Base-by-base conservation (phyloP, 1,140 invertebrate species). In the Linepithema humile region DNA sequence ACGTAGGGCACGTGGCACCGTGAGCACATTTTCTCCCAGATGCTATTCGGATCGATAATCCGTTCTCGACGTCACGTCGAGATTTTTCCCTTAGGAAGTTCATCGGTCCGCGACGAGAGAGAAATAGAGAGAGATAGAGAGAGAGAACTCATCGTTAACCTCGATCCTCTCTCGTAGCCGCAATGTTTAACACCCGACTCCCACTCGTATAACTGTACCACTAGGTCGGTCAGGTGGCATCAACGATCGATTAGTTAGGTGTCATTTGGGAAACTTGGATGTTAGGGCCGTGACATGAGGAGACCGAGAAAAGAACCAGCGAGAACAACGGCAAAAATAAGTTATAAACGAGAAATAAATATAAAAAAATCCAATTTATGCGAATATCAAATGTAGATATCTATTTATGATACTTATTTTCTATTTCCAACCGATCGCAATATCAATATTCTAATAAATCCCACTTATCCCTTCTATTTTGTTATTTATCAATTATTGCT, bases 101-200 rank as follows among this genome's bases (percentile, higher is more conserved):
- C 78, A 82, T 88, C 78, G 75, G 69, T 67, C 57, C 69, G 35
- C 73, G 83, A 77, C 5, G 43, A n/a, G 29, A 48, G 45, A 43
- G 59, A 78, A 70, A 83, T 0, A 6, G 67, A 45, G 32, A n/a
- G 67, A 17, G 23, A 29, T 15, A 72, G 48, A 17, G n/a, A 35
- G 23, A 35, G 69, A 77, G 65, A 74, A 88, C 85, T 91, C 91
- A 91, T 91, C 90, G 89, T 90, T 91, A 92, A 91, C 90, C 91
- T 91, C 91, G 87, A 91, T 91, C 87, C 82, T 88, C 53, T 60
- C 35, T 85, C 74, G 67, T 55, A 86, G 78, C 78, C 78, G 75
- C 74, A 83, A 85, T 23, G 88, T 85, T 90, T 90, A 88, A 89
- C 89, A 91, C 70, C 78, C 64, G 62, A n/a, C 77, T 85, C 73